A percentile compares a stretch with the other conserved stretches of the same genome.
Evolutionary conservation across 1,140 invertebrate species (phyloP).

Genomic region (Gonatopus flavifemur): DNA sequence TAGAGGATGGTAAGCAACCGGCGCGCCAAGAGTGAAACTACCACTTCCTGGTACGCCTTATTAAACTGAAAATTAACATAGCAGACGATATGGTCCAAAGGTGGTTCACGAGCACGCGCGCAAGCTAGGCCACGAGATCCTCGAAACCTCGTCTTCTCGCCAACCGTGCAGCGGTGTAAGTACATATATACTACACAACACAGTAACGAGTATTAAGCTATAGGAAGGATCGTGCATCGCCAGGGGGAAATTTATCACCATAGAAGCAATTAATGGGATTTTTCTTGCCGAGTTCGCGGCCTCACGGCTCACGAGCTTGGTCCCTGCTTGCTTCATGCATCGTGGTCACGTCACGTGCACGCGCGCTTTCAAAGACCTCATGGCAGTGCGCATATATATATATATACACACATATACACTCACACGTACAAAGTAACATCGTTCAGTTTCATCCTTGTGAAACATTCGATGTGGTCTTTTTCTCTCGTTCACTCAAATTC

Average conservation of each 20-base stretch:
- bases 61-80: slow-evolving; percentile 56
- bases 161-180: too few relatives aligned
- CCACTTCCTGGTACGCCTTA: slow-evolving; percentile 52
- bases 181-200: too few relatives aligned
- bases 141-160: too few relatives aligned
- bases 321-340: slow-evolving; percentile 41
- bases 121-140: not conserved
- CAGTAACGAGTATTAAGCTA: too few relatives aligned
- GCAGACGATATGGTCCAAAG: slow-evolving; percentile 42
- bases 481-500: too few relatives aligned
- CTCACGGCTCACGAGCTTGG: slow-evolving; percentile 46
- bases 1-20: too few relatives aligned
- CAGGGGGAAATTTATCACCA: slow-evolving; percentile 56
- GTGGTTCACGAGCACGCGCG: slow-evolving; percentile 8
- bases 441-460: too few relatives aligned
- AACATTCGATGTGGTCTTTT: too few relatives aligned
- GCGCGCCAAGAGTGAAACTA: too few relatives aligned
- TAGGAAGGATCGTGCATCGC: slow-evolving; percentile 49
- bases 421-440: too few relatives aligned
- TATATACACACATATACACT: too few relatives aligned
- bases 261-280: slow-evolving; percentile 57
- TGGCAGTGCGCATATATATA: too few relatives aligned
- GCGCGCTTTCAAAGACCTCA: not conserved
- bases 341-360: slow-evolving; percentile 43
- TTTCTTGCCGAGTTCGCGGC: slow-evolving; percentile 38